phyloP scores from a whole-genome alignment of 92 coral and sea anemone genomes.

The Pocillopora meandrina region DNA sequence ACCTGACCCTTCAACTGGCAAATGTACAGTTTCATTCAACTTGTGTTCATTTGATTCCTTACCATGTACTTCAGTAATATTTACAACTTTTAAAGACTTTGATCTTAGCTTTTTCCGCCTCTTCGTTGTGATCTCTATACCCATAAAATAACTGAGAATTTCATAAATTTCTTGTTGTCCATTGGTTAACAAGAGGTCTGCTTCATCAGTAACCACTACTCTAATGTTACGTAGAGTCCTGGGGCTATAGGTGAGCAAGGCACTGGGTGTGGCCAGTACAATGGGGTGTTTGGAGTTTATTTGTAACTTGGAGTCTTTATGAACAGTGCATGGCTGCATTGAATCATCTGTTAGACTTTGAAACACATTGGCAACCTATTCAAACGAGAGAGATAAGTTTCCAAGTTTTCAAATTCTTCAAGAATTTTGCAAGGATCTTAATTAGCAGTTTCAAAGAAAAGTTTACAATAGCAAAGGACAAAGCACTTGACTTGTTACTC shows the following conservation, averaged over 20 bases:
- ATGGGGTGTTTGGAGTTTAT: conserved; percentile 67
- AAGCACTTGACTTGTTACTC: no score
- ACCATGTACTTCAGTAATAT: background rate
- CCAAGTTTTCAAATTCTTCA: no score
- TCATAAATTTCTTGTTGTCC: conserved; percentile 87
- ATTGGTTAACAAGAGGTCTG: conserved; percentile 78
- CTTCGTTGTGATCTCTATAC: conserved; percentile 50
- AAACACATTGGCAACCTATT: conserved; percentile 81
- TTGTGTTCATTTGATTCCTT: background rate
- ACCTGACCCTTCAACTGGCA: background rate
- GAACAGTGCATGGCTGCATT: conserved; percentile 75
- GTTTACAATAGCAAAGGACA: no score
- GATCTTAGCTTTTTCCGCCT: conserved; percentile 1
- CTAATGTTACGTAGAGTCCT: conserved; percentile 57
- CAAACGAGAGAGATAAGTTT: background rate
- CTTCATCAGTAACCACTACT: conserved; percentile 86
- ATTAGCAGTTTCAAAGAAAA: no score
- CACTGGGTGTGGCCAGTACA: conserved; percentile 85
- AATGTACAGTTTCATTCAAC: background rate
- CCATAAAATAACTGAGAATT: conserved; percentile 66
- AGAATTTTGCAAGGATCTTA: no score
- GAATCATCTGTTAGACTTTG: conserved; percentile 64
- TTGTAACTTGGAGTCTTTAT: conserved; percentile 74
- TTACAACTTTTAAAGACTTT: background rate
- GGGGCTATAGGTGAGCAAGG: conserved; percentile 72